Conservation (phyloP, 2,113 vertebrate genomes). For the Rhipidura dahli region DNA sequence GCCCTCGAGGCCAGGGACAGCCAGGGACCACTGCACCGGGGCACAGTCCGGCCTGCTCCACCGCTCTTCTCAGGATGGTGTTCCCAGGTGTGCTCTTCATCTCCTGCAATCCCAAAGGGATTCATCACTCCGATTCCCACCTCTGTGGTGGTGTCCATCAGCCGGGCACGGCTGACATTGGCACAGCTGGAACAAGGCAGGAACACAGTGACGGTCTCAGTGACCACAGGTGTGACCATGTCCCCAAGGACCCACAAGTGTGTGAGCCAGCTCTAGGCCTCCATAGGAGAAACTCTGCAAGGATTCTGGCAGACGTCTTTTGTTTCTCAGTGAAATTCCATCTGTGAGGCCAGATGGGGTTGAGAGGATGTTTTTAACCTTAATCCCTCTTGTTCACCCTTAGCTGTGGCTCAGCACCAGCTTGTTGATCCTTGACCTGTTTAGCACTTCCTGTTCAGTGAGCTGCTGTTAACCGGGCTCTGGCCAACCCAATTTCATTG, state of each 20-base stretch:
- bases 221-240: neutral
- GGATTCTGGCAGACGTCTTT: neutral
- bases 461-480: neutral
- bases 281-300: neutral
- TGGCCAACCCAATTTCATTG: neutral
- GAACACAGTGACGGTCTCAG: neutral
- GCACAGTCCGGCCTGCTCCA: neutral
- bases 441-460: neutral
- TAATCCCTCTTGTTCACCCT: neutral
- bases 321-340: neutral
- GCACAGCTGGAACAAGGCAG: neutral
- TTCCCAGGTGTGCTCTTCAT: neutral
- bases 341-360: neutral
- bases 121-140: neutral
- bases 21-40: neutral
- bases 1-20: neutral
- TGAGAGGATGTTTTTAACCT: neutral
- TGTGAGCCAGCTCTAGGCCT: neutral
- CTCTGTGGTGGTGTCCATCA: neutral
- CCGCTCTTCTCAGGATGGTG: neutral
- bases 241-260: accelerated
- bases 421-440: neutral
- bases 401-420: neutral
- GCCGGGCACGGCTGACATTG: neutral
- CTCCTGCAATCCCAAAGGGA: neutral